A percentile compares a stretch with the other conserved stretches of the same genome.
Conservation (phyloP, 2,797 vertebrate species). For the Pterois miles region DNA sequence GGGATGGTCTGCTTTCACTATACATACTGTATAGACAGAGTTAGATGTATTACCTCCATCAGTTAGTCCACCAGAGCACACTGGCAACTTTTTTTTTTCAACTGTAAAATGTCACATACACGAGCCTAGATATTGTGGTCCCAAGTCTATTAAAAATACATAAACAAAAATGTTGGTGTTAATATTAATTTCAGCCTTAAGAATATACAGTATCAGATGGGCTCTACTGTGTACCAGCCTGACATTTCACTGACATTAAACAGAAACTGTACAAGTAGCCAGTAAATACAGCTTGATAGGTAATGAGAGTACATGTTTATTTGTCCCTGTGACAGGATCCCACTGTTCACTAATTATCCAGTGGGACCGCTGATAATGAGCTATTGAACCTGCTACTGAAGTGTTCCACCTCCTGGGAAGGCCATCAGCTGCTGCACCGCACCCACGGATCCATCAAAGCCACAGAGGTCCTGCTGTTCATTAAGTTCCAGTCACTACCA, state of each 20-base stretch:
- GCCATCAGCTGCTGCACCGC: conserved; percentile 64
- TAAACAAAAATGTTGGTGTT: not conserved
- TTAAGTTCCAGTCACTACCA: conserved; percentile 66
- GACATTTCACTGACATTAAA: not conserved
- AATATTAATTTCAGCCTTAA: not conserved
- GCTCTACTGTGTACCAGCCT: not conserved
- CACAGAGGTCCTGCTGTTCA: conserved; percentile 69
- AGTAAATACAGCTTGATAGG: conserved; percentile 35
- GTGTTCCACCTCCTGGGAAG: conserved; percentile 73
- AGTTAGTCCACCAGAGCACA: not conserved
- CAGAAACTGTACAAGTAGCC: conserved; percentile 11
- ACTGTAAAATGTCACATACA: not conserved
- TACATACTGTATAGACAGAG: not conserved
- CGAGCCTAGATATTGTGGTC: not conserved
- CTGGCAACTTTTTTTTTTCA: not conserved
- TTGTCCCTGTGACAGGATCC: conserved; percentile 76
- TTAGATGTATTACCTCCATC: not conserved
- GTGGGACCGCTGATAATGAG: conserved; percentile 82
- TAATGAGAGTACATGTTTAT: conserved; percentile 71
- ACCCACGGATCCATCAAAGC: conserved; percentile 73
- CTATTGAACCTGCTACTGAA: conserved; percentile 80
- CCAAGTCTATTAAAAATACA: not conserved
- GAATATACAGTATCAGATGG: not conserved
- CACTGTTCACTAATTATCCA: conserved; percentile 83
- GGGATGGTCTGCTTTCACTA: not conserved